A percentile compares a stretch with the other conserved stretches of the same genome.
Conservation (phyloP, 2,888 invertebrate species). For the Monopis laevigella region DNA sequence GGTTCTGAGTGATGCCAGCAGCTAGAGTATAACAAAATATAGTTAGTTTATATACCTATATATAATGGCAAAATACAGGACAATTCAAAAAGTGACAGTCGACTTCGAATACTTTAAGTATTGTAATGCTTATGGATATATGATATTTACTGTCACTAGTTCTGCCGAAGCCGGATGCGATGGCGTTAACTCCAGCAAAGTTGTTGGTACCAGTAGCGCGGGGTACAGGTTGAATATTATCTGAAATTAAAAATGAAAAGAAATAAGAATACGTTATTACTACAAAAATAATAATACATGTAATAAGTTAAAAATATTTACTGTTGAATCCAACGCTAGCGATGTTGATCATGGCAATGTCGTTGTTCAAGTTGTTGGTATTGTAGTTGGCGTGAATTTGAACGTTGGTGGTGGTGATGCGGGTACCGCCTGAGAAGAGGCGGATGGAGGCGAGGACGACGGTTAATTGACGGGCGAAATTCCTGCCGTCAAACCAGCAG, state of each 20-base stretch:
- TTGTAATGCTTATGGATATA: background rate
- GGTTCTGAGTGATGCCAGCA: slow-evolving; percentile 22
- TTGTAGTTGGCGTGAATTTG: slow-evolving; percentile 27
- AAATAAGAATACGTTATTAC: background rate
- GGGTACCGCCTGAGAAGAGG: slow-evolving; percentile 18
- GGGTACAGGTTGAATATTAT: slow-evolving; percentile 10
- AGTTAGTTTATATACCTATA: background rate
- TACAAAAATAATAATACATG: background rate
- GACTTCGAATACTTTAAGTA: background rate
- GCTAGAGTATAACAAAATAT: slow-evolving; percentile 1
- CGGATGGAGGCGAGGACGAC: slow-evolving; percentile 35
- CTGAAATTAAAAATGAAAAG: slow-evolving; percentile 5
- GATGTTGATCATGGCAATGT: slow-evolving; percentile 28
- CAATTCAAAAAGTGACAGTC: background rate
- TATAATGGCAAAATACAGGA: background rate
- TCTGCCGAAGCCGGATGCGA: slow-evolving; percentile 15
- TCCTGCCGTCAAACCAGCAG: slow-evolving; percentile 24
- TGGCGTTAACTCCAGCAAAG: slow-evolving; percentile 10
- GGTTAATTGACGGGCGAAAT: slow-evolving; percentile 27
- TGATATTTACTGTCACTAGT: slow-evolving; percentile 12
- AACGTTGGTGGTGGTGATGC: slow-evolving; percentile 23
- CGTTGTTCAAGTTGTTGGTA: slow-evolving; percentile 20
- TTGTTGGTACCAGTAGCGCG: slow-evolving; percentile 6
- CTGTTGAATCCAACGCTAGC: slow-evolving; percentile 3
- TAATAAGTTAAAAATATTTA: background rate